Percentiles rank a stretch among this genome's conserved stretches.
These are phyloP conservation scores for Nymphalis urticae DNA, from an alignment of 2,888 invertebrate species.

Conservation along the genomic window DNA sequence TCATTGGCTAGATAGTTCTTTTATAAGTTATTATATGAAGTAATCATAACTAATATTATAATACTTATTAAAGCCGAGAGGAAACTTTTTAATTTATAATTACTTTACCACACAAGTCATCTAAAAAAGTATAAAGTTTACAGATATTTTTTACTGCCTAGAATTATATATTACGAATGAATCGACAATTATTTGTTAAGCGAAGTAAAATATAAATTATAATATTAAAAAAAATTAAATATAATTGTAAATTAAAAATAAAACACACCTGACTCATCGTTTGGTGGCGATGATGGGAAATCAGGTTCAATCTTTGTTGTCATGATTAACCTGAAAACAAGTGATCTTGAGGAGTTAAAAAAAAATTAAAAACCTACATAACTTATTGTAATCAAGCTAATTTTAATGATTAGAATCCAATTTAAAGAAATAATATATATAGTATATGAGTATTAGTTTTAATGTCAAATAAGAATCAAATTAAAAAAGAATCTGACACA, in stretches of 20 bases:
- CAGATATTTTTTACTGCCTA: too few relatives aligned
- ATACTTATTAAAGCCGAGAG: too few relatives aligned
- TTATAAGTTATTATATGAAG: too few relatives aligned
- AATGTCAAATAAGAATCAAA: background rate
- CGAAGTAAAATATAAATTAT: background rate
- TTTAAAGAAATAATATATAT: background rate
- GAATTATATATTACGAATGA: too few relatives aligned
- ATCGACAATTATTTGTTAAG: too few relatives aligned
- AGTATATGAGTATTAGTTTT: background rate
- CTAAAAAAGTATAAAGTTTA: too few relatives aligned
- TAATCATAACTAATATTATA: too few relatives aligned
- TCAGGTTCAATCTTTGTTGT: constrained; percentile 72
- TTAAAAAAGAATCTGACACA: background rate
- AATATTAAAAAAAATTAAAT: constrained; percentile 13
- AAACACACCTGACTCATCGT: constrained; percentile 75
- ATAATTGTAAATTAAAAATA: constrained; percentile 38
- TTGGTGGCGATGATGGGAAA: constrained; percentile 64
- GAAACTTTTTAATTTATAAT: too few relatives aligned
- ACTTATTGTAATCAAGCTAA: background rate
- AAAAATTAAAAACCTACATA: constrained; percentile 18
- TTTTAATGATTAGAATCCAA: background rate
- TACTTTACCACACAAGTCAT: too few relatives aligned
- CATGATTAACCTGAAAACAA: constrained; percentile 78
- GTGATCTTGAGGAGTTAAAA: constrained; percentile 42
- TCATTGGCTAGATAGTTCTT: too few relatives aligned